These are phyloP conservation scores for Lagenorhynchus albirostris DNA, from an alignment of 2,113 vertebrate genomes.

Conservation along the genomic window DNA sequence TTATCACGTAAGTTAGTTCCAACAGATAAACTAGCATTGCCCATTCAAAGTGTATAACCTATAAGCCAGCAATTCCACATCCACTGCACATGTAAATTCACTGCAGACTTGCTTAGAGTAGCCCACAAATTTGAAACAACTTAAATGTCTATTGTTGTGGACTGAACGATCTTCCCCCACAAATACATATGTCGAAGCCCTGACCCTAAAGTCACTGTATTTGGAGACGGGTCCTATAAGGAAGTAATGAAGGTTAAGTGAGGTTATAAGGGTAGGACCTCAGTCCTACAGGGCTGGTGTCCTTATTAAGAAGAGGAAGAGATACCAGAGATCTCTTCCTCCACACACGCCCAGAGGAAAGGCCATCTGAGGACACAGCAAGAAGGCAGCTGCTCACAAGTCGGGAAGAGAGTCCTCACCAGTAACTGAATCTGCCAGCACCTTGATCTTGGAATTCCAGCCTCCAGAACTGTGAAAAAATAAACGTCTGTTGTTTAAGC, in stretches of 20 bases:
- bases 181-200: neutral
- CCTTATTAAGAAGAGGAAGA: neutral
- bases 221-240: constrained; percentile 64
- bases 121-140: neutral
- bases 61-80: neutral
- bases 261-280: neutral
- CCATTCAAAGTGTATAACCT: neutral
- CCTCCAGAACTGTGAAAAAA: neutral
- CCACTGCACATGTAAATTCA: neutral
- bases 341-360: neutral
- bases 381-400: neutral
- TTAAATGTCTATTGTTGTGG: neutral
- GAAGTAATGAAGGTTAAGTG: neutral
- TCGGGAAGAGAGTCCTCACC: neutral
- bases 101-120: neutral
- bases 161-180: neutral
- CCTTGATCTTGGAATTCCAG: neutral
- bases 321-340: neutral
- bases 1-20: neutral
- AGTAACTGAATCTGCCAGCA: neutral
- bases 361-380: neutral
- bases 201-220: neutral
- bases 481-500: neutral
- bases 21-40: neutral
- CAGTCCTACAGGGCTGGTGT: neutral